Evolutionary conservation across 1,140 invertebrate species (phyloP).

Genomic region (Halesus radiatus): DNA sequence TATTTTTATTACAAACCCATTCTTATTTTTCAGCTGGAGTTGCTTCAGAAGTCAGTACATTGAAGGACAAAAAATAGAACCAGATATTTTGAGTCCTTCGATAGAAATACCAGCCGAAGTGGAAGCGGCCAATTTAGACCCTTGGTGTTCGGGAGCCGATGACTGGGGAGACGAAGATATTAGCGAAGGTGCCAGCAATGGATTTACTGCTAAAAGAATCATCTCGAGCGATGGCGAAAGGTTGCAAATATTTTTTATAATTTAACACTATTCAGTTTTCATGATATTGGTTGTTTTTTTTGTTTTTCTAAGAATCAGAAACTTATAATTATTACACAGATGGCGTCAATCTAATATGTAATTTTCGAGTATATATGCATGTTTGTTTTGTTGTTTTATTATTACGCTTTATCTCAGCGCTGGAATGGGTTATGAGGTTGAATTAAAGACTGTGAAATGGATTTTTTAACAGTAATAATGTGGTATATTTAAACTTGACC

Average conservation of each 20-base stretch:
- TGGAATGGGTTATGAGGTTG: no score
- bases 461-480: no score
- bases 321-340: no score
- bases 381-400: no score
- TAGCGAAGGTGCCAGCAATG: background rate
- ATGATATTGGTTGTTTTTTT: background rate
- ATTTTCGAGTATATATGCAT: no score
- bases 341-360: no score
- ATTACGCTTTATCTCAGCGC: no score
- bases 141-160: conserved; percentile 80
- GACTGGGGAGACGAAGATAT: conserved; percentile 76
- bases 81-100: no score
- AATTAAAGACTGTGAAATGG: no score
- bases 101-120: conserved; percentile 34
- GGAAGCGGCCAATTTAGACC: conserved; percentile 58
- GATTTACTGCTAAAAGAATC: background rate
- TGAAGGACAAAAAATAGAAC: conserved; percentile 9
- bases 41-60: conserved; percentile 49
- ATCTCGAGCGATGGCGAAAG: background rate
- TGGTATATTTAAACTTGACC: no score
- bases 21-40: conserved; percentile 50
- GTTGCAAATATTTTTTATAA: background rate
- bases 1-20: background rate
- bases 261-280: background rate
- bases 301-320: no score